Percentiles rank a stretch among this genome's conserved stretches.
Conservation (phyloP, 2,888 invertebrate species). For the Drosophila setosimentum region DNA sequence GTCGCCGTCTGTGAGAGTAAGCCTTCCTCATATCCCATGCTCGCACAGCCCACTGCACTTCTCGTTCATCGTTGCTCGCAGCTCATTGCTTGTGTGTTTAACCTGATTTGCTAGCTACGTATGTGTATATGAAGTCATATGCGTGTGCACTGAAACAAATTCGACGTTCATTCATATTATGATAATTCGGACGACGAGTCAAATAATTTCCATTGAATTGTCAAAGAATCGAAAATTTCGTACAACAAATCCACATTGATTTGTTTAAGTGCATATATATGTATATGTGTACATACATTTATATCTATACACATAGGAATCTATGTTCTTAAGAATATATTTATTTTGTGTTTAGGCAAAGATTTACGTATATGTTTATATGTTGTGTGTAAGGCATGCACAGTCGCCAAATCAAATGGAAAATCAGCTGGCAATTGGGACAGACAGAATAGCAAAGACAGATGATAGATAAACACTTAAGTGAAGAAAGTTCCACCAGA, state of each 20-base stretch:
- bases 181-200: background rate
- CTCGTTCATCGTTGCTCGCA: conserved; percentile 18
- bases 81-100: conserved; percentile 63
- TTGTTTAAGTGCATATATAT: conserved; percentile 18
- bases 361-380: too few relatives aligned
- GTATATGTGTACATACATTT: background rate
- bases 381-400: background rate
- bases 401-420: conserved; percentile 7
- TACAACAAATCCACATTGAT: background rate
- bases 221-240: background rate
- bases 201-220: background rate
- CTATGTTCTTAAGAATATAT: background rate
- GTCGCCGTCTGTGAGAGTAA: conserved; percentile 1
- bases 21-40: background rate
- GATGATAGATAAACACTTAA: background rate
- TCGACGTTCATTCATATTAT: background rate
- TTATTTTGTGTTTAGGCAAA: background rate
- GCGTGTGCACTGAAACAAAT: conserved; percentile 41
- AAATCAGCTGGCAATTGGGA: conserved; percentile 36
- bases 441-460: conserved; percentile 21
- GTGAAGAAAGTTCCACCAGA: too few relatives aligned
- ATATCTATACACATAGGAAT: background rate
- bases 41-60: background rate
- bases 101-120: conserved; percentile 61
- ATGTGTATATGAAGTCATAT: conserved; percentile 38